phyloP scores from a whole-genome alignment of 2,113 vertebrate species.

The Herpetotheres cachinnans region DNA sequence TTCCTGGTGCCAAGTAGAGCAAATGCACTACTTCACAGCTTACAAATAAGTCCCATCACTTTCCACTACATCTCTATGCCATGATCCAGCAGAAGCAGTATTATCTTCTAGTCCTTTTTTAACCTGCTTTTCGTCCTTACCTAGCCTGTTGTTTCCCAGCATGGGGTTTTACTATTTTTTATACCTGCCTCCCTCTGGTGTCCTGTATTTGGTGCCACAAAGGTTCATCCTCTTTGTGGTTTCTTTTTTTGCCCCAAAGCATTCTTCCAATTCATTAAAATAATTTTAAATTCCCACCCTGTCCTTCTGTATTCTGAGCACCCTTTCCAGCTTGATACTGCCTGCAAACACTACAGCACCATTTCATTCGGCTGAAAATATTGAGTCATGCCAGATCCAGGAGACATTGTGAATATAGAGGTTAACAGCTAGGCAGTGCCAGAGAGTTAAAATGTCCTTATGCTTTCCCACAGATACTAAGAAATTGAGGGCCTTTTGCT shows the following conservation, averaged over 20 bases:
- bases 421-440: neutral
- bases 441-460: neutral
- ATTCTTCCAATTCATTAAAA: neutral
- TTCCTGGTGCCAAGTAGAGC: neutral
- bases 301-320: neutral
- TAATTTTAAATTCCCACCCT: neutral
- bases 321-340: neutral
- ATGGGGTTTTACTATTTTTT: neutral
- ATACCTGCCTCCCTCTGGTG: neutral
- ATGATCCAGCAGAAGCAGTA: neutral
- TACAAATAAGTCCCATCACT: neutral
- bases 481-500: neutral
- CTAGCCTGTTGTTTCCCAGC: neutral
- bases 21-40: neutral
- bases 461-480: neutral
- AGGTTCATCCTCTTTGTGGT: rapidly evolving
- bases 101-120: neutral
- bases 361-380: neutral
- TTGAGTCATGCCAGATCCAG: neutral
- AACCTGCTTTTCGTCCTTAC: neutral
- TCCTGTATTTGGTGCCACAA: rapidly evolving
- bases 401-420: neutral
- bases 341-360: neutral
- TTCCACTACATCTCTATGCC: neutral
- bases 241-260: neutral